Evolutionary conservation across 2,113 vertebrate genomes (phyloP), one percentile per base, ranked within the genome.

Genomic region (Seriola dumerili): DNA sequence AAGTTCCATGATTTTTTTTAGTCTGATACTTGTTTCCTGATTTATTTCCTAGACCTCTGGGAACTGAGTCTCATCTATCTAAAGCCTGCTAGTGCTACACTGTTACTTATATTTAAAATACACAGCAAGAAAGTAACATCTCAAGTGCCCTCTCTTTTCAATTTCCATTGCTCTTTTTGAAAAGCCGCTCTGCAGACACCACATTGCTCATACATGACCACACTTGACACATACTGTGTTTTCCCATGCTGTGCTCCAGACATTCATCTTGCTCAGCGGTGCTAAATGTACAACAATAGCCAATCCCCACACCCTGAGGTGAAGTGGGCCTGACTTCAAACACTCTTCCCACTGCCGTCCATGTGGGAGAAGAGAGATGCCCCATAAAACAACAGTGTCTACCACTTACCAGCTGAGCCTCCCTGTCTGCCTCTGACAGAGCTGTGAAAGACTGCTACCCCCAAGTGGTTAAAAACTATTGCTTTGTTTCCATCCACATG

Each of bases 251-350:
- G 90, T 54, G 85, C 85, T 87, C 86, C 91, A 93, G 89, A 91
- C 88, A 55, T 88, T 76, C 80, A 90, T 88, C 80, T 86, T 77
- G 72, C 89, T 90, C 81, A 82, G 83, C 57, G 73, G 82, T 83
- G 84, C 90, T 90, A 89, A 90, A 90, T 87, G 85, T 81, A 83
- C 90, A 92, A 90, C 92, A 92, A 91, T 86, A 85, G 86, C 86
- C 89, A 92, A 90, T 78, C 90, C 86, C 85, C 87, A 87, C 87
- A 90, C 88, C 92, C 93, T 59, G 91, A 93, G 91, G 92, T 91
- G 90, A 89, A 91, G 91, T 67, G 64, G 90, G 88, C 77, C 72
- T 55, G 78, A 89, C 91, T 94, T 93, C 89, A 95, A 94, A 93
- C 89, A 42, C 77, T 73, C 83, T 89, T 82, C 83, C 85, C 80